phyloP scores from a whole-genome alignment of 2,888 invertebrate species.

The Frankliniella fusca region DNA sequence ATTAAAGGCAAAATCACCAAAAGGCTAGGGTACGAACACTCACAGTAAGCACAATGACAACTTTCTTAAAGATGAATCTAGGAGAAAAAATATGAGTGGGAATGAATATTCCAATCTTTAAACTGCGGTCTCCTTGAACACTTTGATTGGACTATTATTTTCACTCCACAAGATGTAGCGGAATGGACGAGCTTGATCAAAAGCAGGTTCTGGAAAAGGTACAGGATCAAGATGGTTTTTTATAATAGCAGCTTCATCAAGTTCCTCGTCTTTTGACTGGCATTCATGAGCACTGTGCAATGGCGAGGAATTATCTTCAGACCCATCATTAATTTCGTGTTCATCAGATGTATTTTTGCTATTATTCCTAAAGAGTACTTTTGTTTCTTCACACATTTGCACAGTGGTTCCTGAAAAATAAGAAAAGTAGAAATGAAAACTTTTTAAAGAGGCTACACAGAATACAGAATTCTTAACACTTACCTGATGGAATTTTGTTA shows the following conservation, averaged over 20 bases:
- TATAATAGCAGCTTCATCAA: conserved; percentile 27
- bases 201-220: conserved; percentile 33
- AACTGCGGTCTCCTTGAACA: conserved; percentile 50
- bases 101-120: conserved; percentile 36
- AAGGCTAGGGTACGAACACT: no score
- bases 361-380: background rate
- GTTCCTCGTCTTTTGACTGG: background rate
- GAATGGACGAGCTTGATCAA: conserved; percentile 46
- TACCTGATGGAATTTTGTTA: no score
- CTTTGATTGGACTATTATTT: conserved; percentile 48
- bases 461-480: no score
- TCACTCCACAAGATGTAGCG: conserved; percentile 49
- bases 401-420: no score
- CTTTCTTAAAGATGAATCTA: background rate
- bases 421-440: no score
- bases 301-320: background rate
- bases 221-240: conserved; percentile 28
- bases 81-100: background rate
- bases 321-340: background rate
- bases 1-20: no score
- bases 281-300: background rate
- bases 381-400: no score
- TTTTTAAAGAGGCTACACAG: no score
- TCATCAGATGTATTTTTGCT: background rate
- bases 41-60: no score